A percentile compares a stretch with the other conserved stretches of the same genome.
Evolutionary conservation across 2,888 invertebrate genomes (phyloP).

Genomic region (Cataglyphis livida): DNA sequence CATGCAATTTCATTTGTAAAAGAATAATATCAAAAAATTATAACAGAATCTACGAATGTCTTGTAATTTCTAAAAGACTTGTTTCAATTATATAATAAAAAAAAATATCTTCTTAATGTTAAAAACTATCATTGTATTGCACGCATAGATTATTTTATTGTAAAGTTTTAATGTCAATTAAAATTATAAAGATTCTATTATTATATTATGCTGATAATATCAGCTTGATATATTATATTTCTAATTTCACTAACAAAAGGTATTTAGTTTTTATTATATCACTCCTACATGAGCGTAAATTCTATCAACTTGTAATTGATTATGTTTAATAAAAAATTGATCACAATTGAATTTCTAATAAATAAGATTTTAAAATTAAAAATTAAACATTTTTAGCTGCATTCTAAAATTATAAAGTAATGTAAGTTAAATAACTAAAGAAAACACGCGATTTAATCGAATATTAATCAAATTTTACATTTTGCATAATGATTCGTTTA

Average conservation of each 20-base stretch:
- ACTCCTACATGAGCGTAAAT: neutral
- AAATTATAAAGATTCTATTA: slow-evolving; percentile 1
- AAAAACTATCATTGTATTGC: neutral
- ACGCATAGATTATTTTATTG: neutral
- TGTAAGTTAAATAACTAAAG: neutral
- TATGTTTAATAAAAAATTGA: slow-evolving; percentile 1
- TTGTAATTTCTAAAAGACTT: neutral
- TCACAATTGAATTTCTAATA: neutral
- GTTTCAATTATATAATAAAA: neutral
- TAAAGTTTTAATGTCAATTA: neutral
- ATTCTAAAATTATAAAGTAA: neutral
- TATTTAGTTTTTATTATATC: neutral
- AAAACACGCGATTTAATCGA: neutral
- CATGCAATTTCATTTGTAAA: neutral
- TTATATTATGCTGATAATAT: neutral
- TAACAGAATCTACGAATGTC: neutral
- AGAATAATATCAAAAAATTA: neutral
- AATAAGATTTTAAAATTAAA: neutral
- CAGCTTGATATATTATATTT: neutral
- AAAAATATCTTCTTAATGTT: neutral
- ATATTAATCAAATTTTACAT: slow-evolving; percentile 3
- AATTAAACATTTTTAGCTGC: neutral
- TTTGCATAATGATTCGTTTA: slow-evolving; percentile 9
- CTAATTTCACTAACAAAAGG: neutral
- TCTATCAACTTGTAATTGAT: neutral